Conservation (phyloP, 2,113 vertebrate species). For the Chamaetylas fuelleborni region DNA sequence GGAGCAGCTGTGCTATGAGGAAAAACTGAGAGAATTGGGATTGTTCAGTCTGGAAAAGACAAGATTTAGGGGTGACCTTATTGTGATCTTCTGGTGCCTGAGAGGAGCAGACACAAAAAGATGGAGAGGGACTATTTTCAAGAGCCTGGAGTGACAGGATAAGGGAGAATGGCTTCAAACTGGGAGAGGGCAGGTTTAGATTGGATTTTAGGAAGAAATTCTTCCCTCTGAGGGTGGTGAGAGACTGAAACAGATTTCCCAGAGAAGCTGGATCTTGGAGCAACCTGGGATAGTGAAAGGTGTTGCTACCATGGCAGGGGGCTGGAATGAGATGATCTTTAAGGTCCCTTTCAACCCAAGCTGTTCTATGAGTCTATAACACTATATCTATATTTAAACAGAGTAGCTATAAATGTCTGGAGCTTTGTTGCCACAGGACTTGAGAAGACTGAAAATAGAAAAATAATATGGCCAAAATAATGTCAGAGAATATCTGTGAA, state of each 20-base stretch:
- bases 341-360: neutral
- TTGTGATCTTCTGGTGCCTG: neutral
- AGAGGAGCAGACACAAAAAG: neutral
- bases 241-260: neutral
- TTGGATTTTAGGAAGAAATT: neutral
- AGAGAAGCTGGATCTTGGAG: neutral
- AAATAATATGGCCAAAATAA: neutral
- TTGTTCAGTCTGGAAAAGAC: neutral
- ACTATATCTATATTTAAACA: neutral
- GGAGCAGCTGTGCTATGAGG: neutral
- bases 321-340: neutral
- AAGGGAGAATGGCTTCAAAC: neutral
- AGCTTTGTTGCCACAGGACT: neutral
- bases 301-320: too few species aligned
- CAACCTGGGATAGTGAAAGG: fast-evolving
- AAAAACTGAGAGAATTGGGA: neutral
- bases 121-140: neutral
- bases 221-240: neutral
- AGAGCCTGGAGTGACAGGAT: neutral
- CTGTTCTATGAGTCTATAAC: neutral
- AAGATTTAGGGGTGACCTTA: neutral
- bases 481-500: neutral
- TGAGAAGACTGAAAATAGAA: neutral
- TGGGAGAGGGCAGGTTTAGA: neutral
- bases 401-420: neutral